Percentiles rank a stretch among this genome's conserved stretches.
These are phyloP conservation scores for Chloroceryle inda DNA, from an alignment of 2,797 vertebrate species.

Conservation along the genomic window DNA sequence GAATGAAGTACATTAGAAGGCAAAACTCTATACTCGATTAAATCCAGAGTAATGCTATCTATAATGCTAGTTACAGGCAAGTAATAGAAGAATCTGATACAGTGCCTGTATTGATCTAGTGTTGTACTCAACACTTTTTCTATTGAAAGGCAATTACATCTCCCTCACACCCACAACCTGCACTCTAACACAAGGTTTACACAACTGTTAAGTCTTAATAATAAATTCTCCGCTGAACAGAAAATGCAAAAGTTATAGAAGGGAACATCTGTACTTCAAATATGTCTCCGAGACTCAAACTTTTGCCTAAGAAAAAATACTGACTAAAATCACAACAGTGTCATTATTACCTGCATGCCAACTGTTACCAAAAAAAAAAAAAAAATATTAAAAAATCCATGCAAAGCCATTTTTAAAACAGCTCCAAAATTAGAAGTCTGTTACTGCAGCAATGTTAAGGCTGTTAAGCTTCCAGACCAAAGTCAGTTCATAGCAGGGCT, in stretches of 20 bases:
- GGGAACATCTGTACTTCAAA: not conserved
- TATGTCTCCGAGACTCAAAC: not conserved
- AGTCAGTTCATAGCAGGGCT: not conserved
- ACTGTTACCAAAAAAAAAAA: not conserved
- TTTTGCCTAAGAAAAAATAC: not conserved
- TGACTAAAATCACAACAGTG: not conserved
- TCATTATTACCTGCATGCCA: not conserved
- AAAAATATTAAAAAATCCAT: not conserved
- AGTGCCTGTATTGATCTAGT: not conserved
- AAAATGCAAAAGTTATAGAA: not conserved
- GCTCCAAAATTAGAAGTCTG: not conserved
- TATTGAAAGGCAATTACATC: not conserved
- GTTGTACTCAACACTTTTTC: not conserved
- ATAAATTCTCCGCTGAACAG: not conserved
- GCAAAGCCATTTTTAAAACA: not conserved
- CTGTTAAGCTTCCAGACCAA: constrained; percentile 1
- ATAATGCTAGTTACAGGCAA: not conserved
- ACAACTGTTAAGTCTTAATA: not conserved
- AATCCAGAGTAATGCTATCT: not conserved
- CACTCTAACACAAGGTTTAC: not conserved
- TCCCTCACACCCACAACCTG: not conserved
- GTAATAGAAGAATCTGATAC: not conserved
- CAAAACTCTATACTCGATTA: not conserved
- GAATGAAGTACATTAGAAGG: not conserved
- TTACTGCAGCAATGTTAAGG: constrained; percentile 15